These are phyloP conservation scores for Trissolcus basalis DNA, from an alignment of 1,140 invertebrate species.

Conservation along the genomic window DNA sequence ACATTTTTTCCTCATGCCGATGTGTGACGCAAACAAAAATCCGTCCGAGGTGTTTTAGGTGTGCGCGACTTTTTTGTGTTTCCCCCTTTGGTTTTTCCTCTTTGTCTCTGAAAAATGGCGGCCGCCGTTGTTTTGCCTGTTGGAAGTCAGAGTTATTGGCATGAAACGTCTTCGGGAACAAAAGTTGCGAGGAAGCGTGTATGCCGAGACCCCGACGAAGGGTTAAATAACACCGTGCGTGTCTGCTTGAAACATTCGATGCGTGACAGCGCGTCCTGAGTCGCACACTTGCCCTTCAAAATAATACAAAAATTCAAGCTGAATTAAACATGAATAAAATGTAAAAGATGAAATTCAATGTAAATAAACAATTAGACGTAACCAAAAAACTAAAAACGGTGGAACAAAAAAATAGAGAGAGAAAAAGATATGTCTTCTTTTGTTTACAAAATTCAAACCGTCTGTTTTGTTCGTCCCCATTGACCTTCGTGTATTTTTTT, in stretches of 20 bases:
- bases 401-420: too few relatives aligned
- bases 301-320: not conserved
- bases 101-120: too few relatives aligned
- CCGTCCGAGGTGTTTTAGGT: too few relatives aligned
- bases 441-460: too few relatives aligned
- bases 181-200: constrained; percentile 48
- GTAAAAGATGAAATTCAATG: too few relatives aligned
- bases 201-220: constrained; percentile 35
- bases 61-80: too few relatives aligned
- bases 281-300: constrained; percentile 1
- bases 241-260: constrained; percentile 45
- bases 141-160: constrained; percentile 21
- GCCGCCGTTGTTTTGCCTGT: not conserved
- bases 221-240: constrained; percentile 56
- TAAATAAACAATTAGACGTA: too few relatives aligned
- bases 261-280: constrained; percentile 50
- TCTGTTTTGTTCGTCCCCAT: too few relatives aligned
- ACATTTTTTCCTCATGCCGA: constrained; percentile 20
- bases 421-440: too few relatives aligned
- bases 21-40: too few relatives aligned
- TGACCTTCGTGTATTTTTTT: too few relatives aligned
- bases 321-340: constrained; percentile 5
- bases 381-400: too few relatives aligned
- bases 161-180: constrained; percentile 32
- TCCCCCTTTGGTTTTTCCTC: not conserved